phyloP scores from a whole-genome alignment of 2,797 vertebrate species.

The Acanthurus lineatus region DNA sequence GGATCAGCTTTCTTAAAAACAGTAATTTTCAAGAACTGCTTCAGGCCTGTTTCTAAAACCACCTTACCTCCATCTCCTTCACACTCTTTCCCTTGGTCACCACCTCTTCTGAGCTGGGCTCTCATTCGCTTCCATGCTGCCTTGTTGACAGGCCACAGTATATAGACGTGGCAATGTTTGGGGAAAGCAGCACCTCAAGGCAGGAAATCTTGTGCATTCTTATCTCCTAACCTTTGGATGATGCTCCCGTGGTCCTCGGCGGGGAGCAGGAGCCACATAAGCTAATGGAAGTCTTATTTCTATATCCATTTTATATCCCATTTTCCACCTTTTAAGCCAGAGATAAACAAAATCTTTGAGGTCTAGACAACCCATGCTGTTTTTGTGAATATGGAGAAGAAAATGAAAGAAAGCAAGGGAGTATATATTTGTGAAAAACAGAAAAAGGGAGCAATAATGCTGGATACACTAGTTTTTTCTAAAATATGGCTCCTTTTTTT shows the following conservation, averaged over 20 bases:
- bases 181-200: constrained; percentile 73
- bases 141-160: constrained; percentile 75
- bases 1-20: constrained; percentile 5
- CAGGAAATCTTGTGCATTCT: constrained; percentile 88
- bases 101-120: constrained; percentile 49
- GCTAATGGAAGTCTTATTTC: constrained; percentile 44
- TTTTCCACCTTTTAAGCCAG: constrained; percentile 35
- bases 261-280: constrained; percentile 37
- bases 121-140: constrained; percentile 80
- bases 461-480: neutral
- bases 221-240: constrained; percentile 76
- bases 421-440: neutral
- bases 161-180: constrained; percentile 79
- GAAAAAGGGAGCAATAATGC: neutral
- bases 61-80: constrained; percentile 41
- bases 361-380: neutral
- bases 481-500: neutral
- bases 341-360: constrained; percentile 35
- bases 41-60: constrained; percentile 37
- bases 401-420: constrained; percentile 5
- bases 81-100: constrained; percentile 43
- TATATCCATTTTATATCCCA: constrained; percentile 3
- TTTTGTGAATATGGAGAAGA: constrained; percentile 23
- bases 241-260: constrained; percentile 37
- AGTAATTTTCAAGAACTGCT: neutral